Percentiles rank a stretch among this genome's conserved stretches.
phyloP scores from a whole-genome alignment of 2,888 invertebrate genomes.

The Lasioglossum zephyrum region DNA sequence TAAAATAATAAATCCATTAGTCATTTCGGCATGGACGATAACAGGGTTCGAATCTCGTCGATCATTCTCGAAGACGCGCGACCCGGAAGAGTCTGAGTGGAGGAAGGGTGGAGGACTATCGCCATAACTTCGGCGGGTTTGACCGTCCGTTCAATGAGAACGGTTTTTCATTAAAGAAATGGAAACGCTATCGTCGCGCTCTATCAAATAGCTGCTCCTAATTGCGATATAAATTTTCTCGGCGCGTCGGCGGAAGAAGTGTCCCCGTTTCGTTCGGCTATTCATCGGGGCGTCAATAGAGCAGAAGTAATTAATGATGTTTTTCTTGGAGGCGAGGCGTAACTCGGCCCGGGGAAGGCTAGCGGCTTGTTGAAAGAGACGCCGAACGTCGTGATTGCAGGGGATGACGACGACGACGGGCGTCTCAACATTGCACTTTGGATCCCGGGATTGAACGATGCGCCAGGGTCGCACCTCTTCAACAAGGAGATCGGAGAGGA shows the following conservation, averaged over 20 bases:
- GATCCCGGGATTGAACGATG: background rate
- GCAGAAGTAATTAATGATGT: conserved; percentile 57
- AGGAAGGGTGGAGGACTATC: background rate
- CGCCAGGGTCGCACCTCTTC: conserved; percentile 2
- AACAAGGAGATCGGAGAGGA: conserved; percentile 21
- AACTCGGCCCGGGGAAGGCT: conserved; percentile 2
- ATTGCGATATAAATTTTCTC: conserved; percentile 53
- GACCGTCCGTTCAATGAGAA: conserved; percentile 33
- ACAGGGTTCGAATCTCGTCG: background rate
- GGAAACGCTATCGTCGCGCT: conserved; percentile 26
- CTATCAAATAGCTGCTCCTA: conserved; percentile 48
- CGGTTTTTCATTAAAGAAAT: conserved; percentile 46
- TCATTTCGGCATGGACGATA: background rate
- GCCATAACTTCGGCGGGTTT: conserved; percentile 22
- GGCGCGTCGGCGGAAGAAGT: conserved; percentile 9
- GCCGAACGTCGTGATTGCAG: conserved; percentile 15
- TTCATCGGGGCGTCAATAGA: conserved; percentile 58
- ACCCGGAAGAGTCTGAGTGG: background rate
- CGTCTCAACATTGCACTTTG: conserved; percentile 22
- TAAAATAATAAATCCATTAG: conserved; percentile 8
- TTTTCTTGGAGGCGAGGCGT: conserved; percentile 31
- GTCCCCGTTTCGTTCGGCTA: conserved; percentile 40
- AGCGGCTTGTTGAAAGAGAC: background rate
- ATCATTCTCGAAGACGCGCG: background rate
- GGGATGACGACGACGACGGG: background rate